Evolutionary conservation across 2,888 invertebrate species (phyloP).

Genomic region (Rutpela maculata): DNA sequence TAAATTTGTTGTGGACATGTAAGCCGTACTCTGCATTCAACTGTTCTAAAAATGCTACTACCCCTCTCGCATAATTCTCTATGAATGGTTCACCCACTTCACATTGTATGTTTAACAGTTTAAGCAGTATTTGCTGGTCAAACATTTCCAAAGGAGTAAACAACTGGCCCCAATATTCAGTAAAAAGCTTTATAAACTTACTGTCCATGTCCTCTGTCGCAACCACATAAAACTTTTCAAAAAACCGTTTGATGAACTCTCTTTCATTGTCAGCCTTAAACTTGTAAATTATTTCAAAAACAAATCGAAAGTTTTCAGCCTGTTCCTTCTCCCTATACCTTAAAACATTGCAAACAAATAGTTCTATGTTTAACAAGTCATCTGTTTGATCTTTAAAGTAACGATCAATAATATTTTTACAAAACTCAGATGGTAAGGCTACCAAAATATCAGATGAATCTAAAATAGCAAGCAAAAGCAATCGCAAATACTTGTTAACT

Average conservation of each 20-base stretch:
- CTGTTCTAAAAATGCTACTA: not conserved
- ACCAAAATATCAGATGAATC: slow-evolving; percentile 13
- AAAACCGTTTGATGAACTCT: slow-evolving; percentile 12
- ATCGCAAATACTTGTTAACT: slow-evolving; percentile 28
- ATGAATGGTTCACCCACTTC: not conserved
- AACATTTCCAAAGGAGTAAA: slow-evolving; percentile 13
- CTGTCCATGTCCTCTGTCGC: not conserved
- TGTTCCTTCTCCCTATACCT: slow-evolving; percentile 32
- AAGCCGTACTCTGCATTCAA: slow-evolving; percentile 21
- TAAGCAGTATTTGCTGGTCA: slow-evolving; percentile 1
- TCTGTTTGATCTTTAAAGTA: slow-evolving; percentile 22
- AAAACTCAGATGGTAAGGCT: slow-evolving; percentile 26
- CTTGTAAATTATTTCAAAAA: slow-evolving; percentile 15
- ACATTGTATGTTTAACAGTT: not conserved
- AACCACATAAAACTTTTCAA: slow-evolving; percentile 12
- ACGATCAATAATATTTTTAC: slow-evolving; percentile 25
- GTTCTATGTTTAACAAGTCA: slow-evolving; percentile 15
- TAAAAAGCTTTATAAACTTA: slow-evolving; percentile 5
- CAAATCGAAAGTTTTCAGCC: slow-evolving; percentile 23
- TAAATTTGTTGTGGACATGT: slow-evolving; percentile 40
- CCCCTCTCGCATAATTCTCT: slow-evolving; percentile 5
- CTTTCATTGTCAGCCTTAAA: not conserved
- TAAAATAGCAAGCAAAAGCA: slow-evolving; percentile 25
- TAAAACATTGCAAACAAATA: slow-evolving; percentile 32
- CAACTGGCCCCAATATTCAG: not conserved